A percentile compares a stretch with the other conserved stretches of the same genome.
Evolutionary conservation across 2,113 vertebrate genomes (phyloP).

Genomic region (Pleuronectes platessa): DNA sequence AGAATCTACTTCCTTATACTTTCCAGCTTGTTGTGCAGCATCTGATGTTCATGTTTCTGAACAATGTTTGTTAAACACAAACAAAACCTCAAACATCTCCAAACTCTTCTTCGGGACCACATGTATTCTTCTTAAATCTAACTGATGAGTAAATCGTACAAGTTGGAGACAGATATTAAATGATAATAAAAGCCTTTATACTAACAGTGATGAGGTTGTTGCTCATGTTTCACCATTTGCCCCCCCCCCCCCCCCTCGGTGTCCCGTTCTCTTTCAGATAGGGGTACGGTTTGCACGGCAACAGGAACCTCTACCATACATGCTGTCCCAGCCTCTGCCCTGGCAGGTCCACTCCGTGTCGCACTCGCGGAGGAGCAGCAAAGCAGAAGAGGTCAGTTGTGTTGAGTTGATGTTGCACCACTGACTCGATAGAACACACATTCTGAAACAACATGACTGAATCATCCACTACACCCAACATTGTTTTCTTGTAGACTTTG

Average conservation of each 20-base stretch:
- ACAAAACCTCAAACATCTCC: no score
- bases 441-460: no score
- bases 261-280: slow-evolving; percentile 73
- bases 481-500: no score
- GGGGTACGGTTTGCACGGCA: slow-evolving; percentile 73
- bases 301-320: slow-evolving; percentile 83
- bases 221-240: not conserved
- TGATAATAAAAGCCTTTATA: not conserved
- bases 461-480: no score
- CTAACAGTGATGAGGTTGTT: not conserved
- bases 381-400: slow-evolving; percentile 81
- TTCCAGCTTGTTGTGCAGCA: not conserved
- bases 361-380: slow-evolving; percentile 84
- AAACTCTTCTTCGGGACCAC: no score
- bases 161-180: not conserved
- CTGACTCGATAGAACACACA: not conserved
- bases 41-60: not conserved
- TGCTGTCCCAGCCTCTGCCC: slow-evolving; percentile 87
- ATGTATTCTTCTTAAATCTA: not conserved
- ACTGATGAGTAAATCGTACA: not conserved
- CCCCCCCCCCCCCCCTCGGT: not conserved
- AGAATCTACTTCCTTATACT: not conserved
- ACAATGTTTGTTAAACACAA: no score
- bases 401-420: not conserved
- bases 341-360: slow-evolving; percentile 90